A percentile compares a stretch with the other conserved stretches of the same genome.
Evolutionary conservation across 2,113 vertebrate species (phyloP).

Genomic region (Neolamprologus tretocephalus): DNA sequence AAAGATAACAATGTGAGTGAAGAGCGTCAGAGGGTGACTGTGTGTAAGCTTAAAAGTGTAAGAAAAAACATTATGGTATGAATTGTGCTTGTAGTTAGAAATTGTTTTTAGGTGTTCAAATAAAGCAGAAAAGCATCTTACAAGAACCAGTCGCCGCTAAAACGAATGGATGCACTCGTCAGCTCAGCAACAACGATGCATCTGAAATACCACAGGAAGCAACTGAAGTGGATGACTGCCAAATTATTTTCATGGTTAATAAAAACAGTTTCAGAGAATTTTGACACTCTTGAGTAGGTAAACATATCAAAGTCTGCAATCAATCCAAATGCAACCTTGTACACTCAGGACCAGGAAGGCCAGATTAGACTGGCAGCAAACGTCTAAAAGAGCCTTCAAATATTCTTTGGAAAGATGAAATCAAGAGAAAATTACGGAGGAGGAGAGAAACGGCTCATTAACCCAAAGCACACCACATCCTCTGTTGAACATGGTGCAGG

Average conservation of each 20-base stretch:
- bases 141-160: not conserved
- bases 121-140: not conserved
- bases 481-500: not conserved
- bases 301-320: not conserved
- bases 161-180: rapidly evolving
- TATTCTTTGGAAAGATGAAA: not conserved
- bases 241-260: not conserved
- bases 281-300: rapidly evolving
- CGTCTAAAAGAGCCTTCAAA: not conserved
- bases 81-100: not conserved
- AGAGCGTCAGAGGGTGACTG: rapidly evolving
- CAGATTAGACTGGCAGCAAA: not conserved
- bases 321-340: not conserved
- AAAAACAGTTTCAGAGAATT: not conserved
- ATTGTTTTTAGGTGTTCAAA: not conserved
- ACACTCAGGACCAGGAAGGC: not conserved
- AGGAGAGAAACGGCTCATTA: not conserved
- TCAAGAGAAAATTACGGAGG: not conserved
- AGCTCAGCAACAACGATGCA: not conserved
- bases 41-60: not conserved
- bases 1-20: not conserved
- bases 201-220: not conserved
- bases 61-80: rapidly evolving
- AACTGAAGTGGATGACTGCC: not conserved
- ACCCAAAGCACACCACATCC: not conserved